Evolutionary conservation across 2,113 vertebrate species (phyloP), one percentile per base, ranked within the genome.

Genomic region (Casuarius casuarius): DNA sequence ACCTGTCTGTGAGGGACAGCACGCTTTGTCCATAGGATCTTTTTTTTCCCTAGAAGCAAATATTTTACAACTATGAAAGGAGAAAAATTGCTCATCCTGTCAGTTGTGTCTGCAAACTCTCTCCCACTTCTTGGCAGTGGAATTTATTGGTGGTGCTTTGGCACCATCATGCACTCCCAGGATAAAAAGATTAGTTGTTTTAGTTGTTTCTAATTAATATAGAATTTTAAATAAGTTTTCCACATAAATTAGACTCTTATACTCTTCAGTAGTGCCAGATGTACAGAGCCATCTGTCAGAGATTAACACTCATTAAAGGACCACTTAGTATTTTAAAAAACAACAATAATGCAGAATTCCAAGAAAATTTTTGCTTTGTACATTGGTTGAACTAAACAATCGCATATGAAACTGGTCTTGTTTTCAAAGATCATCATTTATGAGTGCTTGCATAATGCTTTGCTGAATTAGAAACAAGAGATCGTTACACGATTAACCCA

Each of bases 81-180:
- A 87, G 66, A 82, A 94, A 85, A 95, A 89, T 15, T 42, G 33
- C 66, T 73, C 59, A 63, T 28, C 80, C 67, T 67, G 25, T 63
- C 33, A 71, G 54, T 54, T 89, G 89, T 85, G 71, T 63, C 84
- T 91, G 84, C 71, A 91, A 80, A 59, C 10, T 85, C 71, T 89
- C 65, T 80, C 78, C 86, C 75, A 42, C 49, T 91, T 89, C 77
- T 94, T 95, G 91, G 81, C 63, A 91, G 19, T 42, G 48, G 82
- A 94, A 91, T 92, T 92, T 94, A 91, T 87, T 88, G 87, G 95
- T 67, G 81, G 59, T 91, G 71, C 82, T 97, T 81, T 94, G 95
- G 94, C 91, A 97, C 63, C 70, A 29, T 83, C 40, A 25, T 35
- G 71, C 59, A 49, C 79, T 95, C 84, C 87, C 59, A 88, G 82